These are phyloP conservation scores for Glyphotaelius pellucidus DNA, from an alignment of 2,888 invertebrate genomes.

Conservation along the genomic window DNA sequence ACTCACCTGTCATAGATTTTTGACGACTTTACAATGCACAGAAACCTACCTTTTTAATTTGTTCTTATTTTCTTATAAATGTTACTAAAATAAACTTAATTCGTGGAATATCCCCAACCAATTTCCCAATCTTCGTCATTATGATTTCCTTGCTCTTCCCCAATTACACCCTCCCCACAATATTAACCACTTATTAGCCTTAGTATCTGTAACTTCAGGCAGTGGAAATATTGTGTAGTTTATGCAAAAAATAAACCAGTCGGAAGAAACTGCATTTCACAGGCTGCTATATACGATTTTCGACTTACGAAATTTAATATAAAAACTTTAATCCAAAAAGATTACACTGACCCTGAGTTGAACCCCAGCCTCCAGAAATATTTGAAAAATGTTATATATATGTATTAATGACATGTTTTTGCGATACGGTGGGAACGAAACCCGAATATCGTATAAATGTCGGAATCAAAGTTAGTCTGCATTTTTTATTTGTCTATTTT, in stretches of 20 bases:
- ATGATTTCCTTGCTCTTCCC: neutral
- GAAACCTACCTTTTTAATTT: too few relatives aligned
- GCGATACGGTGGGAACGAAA: neutral
- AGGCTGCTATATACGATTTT: too few relatives aligned
- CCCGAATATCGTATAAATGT: neutral
- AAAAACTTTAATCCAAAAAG: too few relatives aligned
- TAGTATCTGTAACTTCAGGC: neutral
- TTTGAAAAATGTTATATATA: neutral
- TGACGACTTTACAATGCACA: too few relatives aligned
- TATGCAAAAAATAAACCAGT: neutral
- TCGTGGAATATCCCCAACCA: too few relatives aligned
- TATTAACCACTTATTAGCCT: neutral
- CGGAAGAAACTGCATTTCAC: neutral
- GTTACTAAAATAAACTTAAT: too few relatives aligned
- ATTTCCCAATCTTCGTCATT: too few relatives aligned
- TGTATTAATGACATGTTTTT: neutral
- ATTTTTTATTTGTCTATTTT: neutral
- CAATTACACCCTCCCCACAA: neutral
- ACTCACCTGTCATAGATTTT: too few relatives aligned
- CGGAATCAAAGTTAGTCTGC: neutral
- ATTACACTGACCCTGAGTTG: too few relatives aligned
- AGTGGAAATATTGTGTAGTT: neutral
- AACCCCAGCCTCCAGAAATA: neutral
- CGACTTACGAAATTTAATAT: too few relatives aligned
- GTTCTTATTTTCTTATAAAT: too few relatives aligned